Percentiles rank a stretch among this genome's conserved stretches.
phyloP scores from a whole-genome alignment of 2,113 vertebrate species.

The Chamaetylas fuelleborni region DNA sequence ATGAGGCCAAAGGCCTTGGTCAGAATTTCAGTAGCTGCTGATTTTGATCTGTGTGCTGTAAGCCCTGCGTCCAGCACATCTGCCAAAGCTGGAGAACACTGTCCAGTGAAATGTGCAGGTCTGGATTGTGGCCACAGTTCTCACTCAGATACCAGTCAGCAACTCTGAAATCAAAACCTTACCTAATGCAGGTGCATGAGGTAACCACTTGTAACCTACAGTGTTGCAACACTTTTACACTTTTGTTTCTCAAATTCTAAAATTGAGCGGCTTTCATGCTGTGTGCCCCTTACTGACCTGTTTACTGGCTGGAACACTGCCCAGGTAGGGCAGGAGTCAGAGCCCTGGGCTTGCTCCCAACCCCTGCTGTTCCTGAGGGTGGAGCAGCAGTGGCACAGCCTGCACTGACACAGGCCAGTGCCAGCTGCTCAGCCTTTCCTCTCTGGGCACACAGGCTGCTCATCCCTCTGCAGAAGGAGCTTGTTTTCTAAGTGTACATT shows the following conservation, averaged over 20 bases:
- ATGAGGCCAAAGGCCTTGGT: neutral
- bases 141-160: neutral
- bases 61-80: neutral
- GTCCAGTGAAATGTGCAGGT: neutral
- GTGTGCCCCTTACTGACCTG: neutral
- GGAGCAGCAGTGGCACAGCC: neutral
- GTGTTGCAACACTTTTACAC: neutral
- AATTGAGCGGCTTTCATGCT: neutral
- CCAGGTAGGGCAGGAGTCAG: neutral
- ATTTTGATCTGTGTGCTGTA: neutral
- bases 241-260: neutral
- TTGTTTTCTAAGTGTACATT: neutral
- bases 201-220: neutral
- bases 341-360: neutral
- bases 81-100: neutral
- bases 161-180: neutral
- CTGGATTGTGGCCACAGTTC: neutral
- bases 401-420: neutral
- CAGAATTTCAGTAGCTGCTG: neutral
- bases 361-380: neutral
- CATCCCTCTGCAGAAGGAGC: neutral
- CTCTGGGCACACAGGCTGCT: neutral
- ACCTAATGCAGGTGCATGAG: rapidly evolving
- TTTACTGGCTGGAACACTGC: rapidly evolving
- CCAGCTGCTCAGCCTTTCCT: neutral